phyloP scores from a whole-genome alignment of 2,888 invertebrate species.

The Abrostola tripartita region DNA sequence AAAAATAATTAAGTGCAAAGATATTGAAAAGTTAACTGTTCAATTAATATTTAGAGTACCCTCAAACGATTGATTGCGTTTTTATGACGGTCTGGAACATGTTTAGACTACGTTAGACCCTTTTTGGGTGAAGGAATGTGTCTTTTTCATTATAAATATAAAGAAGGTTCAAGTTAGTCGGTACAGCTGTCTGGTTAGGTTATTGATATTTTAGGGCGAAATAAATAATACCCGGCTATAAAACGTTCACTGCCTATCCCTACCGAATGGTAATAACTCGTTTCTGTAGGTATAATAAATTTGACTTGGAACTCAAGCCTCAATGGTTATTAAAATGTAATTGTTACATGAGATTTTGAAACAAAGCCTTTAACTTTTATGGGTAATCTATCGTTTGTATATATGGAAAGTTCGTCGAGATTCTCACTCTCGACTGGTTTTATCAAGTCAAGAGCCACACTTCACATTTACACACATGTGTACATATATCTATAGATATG shows the following conservation, averaged over 20 bases:
- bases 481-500: slow-evolving; percentile 5
- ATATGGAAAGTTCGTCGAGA: slow-evolving; percentile 4
- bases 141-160: slow-evolving; percentile 16
- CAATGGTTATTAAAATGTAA: background rate
- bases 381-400: background rate
- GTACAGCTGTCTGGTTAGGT: slow-evolving; percentile 20
- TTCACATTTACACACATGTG: slow-evolving; percentile 23
- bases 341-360: background rate
- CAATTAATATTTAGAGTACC: slow-evolving; percentile 31
- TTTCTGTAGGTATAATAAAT: slow-evolving; percentile 7
- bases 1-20: slow-evolving; percentile 22
- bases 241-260: slow-evolving; percentile 18
- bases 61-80: slow-evolving; percentile 19
- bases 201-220: slow-evolving; percentile 16
- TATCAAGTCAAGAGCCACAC: slow-evolving; percentile 33
- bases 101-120: slow-evolving; percentile 7
- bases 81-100: slow-evolving; percentile 26
- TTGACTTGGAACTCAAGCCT: background rate
- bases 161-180: slow-evolving; percentile 10
- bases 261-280: slow-evolving; percentile 17
- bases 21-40: slow-evolving; percentile 37
- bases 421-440: slow-evolving; percentile 27
- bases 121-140: background rate
- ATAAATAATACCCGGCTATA: slow-evolving; percentile 23
- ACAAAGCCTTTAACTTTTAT: background rate